These are phyloP conservation scores for Lasius fuliginosus DNA, from an alignment of 2,888 invertebrate species.

Conservation along the genomic window DNA sequence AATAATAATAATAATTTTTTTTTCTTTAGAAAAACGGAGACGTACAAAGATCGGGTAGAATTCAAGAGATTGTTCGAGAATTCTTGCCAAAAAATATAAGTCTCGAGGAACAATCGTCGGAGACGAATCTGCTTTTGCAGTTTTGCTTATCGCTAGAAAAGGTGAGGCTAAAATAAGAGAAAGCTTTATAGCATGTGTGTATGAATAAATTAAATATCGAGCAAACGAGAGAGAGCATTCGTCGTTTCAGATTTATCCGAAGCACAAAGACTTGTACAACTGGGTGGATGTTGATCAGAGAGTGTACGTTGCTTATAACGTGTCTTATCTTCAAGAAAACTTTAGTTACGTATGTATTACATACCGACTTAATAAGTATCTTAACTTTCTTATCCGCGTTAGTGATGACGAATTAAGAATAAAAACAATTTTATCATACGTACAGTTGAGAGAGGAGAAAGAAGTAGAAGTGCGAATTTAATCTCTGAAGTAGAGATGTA, in stretches of 20 bases:
- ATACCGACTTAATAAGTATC: slow-evolving; percentile 10
- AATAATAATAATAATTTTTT: no score
- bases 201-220: background rate
- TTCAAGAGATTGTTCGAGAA: slow-evolving; percentile 84
- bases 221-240: background rate
- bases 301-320: slow-evolving; percentile 84
- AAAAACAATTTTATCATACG: background rate
- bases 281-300: slow-evolving; percentile 85
- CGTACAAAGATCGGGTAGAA: slow-evolving; percentile 83
- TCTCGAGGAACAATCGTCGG: slow-evolving; percentile 82
- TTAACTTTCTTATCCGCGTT: background rate
- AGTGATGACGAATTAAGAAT: background rate
- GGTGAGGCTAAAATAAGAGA: slow-evolving; percentile 73
- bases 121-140: slow-evolving; percentile 85
- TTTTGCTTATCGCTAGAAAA: slow-evolving; percentile 86
- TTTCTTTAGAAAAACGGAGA: slow-evolving; percentile 83
- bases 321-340: slow-evolving; percentile 85
- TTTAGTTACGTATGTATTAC: slow-evolving; percentile 86
- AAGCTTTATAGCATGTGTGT: background rate
- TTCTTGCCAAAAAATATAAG: slow-evolving; percentile 85
- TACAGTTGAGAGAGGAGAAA: background rate
- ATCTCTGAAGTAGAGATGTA: no score
- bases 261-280: slow-evolving; percentile 85
- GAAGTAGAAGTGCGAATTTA: no score
- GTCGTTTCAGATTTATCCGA: slow-evolving; percentile 83